Evolutionary conservation across 2,888 invertebrate species (phyloP).

Genomic region (Nomada ruficornis): DNA sequence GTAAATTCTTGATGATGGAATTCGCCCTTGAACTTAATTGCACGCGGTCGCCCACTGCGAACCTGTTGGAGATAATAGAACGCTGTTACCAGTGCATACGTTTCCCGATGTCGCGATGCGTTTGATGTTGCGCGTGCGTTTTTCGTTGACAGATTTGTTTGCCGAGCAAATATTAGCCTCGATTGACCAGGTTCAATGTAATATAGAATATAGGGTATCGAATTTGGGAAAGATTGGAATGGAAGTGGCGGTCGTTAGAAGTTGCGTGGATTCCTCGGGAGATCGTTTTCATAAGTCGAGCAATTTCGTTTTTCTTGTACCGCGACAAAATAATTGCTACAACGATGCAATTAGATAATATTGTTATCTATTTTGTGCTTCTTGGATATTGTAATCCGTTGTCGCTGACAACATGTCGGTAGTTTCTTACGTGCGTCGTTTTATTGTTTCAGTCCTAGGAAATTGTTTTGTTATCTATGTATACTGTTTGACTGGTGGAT

Average conservation of each 20-base stretch:
- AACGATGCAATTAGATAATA: too few species aligned
- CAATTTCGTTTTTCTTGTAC: neutral
- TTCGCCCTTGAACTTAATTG: conserved; percentile 70
- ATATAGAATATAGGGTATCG: neutral
- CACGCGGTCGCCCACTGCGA: neutral
- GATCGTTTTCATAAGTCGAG: neutral
- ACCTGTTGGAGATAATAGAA: conserved; percentile 13
- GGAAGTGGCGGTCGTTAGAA: neutral
- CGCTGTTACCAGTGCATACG: conserved; percentile 1
- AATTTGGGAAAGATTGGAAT: neutral
- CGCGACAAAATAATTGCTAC: too few species aligned
- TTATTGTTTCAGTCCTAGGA: too few species aligned
- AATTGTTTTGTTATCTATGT: too few species aligned
- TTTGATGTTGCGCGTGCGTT: neutral
- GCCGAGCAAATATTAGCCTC: neutral
- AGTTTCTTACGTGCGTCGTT: too few species aligned
- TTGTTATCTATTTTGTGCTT: too few species aligned
- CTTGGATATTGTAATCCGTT: too few species aligned
- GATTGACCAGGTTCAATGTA: conserved; percentile 7
- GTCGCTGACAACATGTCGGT: too few species aligned
- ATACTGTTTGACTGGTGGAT: too few species aligned
- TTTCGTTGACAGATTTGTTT: conserved; percentile 1
- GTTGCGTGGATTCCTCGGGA: neutral
- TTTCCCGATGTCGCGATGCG: neutral
- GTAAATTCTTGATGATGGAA: conserved; percentile 52